Evolutionary conservation across 2,888 invertebrate species (phyloP).

Genomic region (Gibbula magus): DNA sequence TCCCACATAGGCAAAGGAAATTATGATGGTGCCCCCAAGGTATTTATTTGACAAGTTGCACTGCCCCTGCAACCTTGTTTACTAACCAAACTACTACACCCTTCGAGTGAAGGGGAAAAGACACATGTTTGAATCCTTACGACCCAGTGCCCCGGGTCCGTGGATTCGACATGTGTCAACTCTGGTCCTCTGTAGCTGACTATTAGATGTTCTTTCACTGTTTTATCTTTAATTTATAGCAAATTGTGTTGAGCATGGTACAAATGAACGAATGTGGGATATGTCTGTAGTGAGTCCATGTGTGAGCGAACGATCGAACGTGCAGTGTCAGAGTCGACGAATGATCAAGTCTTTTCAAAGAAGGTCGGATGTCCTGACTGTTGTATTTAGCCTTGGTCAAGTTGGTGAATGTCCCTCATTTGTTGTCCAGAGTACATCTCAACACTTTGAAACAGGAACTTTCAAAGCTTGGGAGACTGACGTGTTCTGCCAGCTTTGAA

Average conservation of each 20-base stretch:
- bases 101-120: background rate
- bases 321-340: background rate
- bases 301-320: background rate
- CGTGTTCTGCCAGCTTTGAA: background rate
- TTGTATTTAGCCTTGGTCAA: constrained; percentile 5
- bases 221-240: constrained; percentile 11
- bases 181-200: background rate
- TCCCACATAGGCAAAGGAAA: background rate
- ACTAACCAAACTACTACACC: background rate
- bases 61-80: background rate
- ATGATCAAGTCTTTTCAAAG: background rate
- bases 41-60: background rate
- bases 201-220: constrained; percentile 2
- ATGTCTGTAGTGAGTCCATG: background rate
- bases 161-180: background rate
- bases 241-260: constrained; percentile 11
- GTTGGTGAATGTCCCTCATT: constrained; percentile 8
- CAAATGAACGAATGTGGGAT: constrained; percentile 11
- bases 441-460: constrained; percentile 12
- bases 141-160: constrained; percentile 1
- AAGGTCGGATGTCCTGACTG: background rate
- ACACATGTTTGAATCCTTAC: background rate
- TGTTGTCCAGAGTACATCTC: constrained; percentile 18
- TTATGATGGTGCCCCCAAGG: background rate
- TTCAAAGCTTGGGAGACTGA: background rate